Base-by-base conservation (phyloP, 2,888 invertebrate species). In the Subacronicta megacephala region DNA sequence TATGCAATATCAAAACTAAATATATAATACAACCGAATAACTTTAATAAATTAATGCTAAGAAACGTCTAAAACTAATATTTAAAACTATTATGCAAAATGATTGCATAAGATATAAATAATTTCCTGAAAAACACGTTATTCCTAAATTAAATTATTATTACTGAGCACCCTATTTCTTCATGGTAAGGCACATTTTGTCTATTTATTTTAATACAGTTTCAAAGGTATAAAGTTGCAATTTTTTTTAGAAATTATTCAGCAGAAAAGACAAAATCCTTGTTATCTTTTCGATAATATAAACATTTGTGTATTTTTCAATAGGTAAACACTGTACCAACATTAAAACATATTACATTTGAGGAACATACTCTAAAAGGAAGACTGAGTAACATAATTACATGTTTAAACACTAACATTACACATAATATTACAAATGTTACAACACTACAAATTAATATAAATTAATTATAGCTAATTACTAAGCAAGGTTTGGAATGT, bases 11-110 rank as follows among this genome's bases (percentile, higher is more conserved):
- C 74, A 66, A 72, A 74, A 72, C 70, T 77, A 81, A 74, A 63
- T 55, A 56, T 86, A 89, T 83, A 79, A 83, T 90, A 90, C 90
- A 92, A 89, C 83, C 82, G 26, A 84, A 72, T 70, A 62, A 54
- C 68, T 78, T 83, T 64, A 85, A 88, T 89, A 87, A 88, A 83
- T 89, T 90, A 87, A 78, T 65, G 36, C 83, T 87, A 87, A 72
- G n/a, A 68, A 61, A 55, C 26, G 20, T 47, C 36, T 58, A 64
- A 54, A 55, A 50, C 26, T 53, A 46, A 26, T 33, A 35, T 47
- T 51, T 58, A 67, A 70, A 55, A 62, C 59, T 78, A 77, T 70
- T 72, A 77, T 76, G 72, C 69, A 75, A 77, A 57, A 64, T 60
- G 41, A 38, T 58, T 58, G 44, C 65, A 58, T 53, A 55, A 50